These are phyloP conservation scores for Sebastes reedi DNA, from an alignment of 2,797 vertebrate species.

Conservation along the genomic window DNA sequence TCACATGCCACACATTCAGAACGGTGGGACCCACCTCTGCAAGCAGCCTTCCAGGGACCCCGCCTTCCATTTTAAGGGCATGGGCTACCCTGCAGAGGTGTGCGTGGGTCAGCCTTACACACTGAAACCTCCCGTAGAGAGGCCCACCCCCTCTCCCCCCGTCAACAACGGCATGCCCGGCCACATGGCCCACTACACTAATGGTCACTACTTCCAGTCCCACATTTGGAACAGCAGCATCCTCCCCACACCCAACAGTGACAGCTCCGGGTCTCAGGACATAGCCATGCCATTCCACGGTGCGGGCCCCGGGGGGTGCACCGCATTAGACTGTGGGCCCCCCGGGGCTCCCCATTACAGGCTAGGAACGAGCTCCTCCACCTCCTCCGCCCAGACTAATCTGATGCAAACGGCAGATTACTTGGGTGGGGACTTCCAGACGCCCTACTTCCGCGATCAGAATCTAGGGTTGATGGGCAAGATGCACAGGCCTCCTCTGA, in stretches of 20 bases:
- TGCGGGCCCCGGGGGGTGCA: constrained; percentile 82
- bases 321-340: constrained; percentile 90
- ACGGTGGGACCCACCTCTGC: constrained; percentile 86
- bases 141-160: constrained; percentile 94
- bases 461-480: constrained; percentile 95
- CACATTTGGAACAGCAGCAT: constrained; percentile 98
- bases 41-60: constrained; percentile 88
- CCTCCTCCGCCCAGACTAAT: constrained; percentile 88
- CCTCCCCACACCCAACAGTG: constrained; percentile 98
- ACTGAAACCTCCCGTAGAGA: constrained; percentile 93
- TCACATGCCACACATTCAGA: constrained; percentile 92
- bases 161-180: constrained; percentile 90
- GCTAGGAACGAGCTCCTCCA: constrained; percentile 85
- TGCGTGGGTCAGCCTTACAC: constrained; percentile 94
- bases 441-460: constrained; percentile 98
- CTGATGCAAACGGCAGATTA: constrained; percentile 98
- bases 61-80: constrained; percentile 89
- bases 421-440: constrained; percentile 97
- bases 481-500: constrained; percentile 93
- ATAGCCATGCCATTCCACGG: constrained; percentile 93
- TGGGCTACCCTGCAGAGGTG: constrained; percentile 93
- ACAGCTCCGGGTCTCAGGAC: constrained; percentile 99
- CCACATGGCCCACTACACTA: constrained; percentile 89
- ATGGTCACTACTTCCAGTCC: constrained; percentile 94
- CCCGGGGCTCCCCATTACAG: constrained; percentile 90